A percentile compares a stretch with the other conserved stretches of the same genome.
phyloP scores from a whole-genome alignment of 2,888 invertebrate species.

The Drosophila niveifrons region DNA sequence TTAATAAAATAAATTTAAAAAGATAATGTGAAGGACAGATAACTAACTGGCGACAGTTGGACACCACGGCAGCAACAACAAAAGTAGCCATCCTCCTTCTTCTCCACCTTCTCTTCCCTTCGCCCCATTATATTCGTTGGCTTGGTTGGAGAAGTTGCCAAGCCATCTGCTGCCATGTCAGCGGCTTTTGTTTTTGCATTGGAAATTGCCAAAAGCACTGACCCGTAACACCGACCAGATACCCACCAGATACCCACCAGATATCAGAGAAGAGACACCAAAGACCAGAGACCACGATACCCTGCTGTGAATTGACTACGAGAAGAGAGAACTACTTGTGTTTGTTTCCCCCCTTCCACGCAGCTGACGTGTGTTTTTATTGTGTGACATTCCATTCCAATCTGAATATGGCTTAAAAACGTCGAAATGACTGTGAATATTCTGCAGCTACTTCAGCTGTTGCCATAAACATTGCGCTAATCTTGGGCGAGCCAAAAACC shows the following conservation, averaged over 20 bases:
- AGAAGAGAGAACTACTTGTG: not conserved
- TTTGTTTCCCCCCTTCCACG: not conserved
- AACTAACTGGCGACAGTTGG: constrained; percentile 54
- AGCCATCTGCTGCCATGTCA: constrained; percentile 71
- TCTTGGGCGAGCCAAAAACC: not conserved
- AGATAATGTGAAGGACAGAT: constrained; percentile 34
- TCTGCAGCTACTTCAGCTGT: constrained; percentile 18
- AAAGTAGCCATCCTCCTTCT: not conserved
- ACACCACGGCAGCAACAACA: constrained; percentile 21
- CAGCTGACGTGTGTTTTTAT: constrained; percentile 8
- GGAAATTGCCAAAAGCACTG: constrained; percentile 63
- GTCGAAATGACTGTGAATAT: constrained; percentile 27
- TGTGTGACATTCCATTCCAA: constrained; percentile 8
- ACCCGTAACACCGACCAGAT: constrained; percentile 67
- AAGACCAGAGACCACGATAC: constrained; percentile 21
- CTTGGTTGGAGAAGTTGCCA: constrained; percentile 16
- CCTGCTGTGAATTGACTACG: constrained; percentile 13
- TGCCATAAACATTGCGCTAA: constrained; percentile 16
- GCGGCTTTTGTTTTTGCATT: constrained; percentile 72
- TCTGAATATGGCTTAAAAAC: constrained; percentile 23
- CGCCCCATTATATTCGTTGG: too few relatives aligned
- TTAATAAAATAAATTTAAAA: constrained; percentile 51
- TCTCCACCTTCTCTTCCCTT: too few relatives aligned
- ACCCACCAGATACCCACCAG: constrained; percentile 25
- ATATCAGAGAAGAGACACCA: not conserved